Evolutionary conservation across 2,797 vertebrate genomes (phyloP).

Genomic region (Dromococcyx pavoninus): DNA sequence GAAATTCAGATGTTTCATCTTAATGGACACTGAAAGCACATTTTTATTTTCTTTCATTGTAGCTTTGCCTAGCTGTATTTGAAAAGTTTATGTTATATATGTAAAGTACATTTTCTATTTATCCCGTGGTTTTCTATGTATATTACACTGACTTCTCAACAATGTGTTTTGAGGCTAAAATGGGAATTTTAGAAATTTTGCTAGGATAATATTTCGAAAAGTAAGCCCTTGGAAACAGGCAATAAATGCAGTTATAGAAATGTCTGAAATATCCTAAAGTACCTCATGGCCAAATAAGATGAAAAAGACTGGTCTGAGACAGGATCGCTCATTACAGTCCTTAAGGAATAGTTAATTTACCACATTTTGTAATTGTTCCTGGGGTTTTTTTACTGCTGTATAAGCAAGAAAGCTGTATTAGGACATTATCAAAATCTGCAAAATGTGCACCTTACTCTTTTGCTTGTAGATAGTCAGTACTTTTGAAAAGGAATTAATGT

Average conservation of each 20-base stretch:
- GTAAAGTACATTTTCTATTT: not conserved
- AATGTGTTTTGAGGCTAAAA: not conserved
- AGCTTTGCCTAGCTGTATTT: constrained; percentile 39
- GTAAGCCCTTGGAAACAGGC: constrained; percentile 16
- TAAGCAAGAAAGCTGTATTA: not conserved
- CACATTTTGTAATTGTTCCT: not conserved
- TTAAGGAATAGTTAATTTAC: not conserved
- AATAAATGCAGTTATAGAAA: not conserved
- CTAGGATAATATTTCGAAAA: constrained; percentile 34
- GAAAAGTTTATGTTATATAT: constrained; percentile 44
- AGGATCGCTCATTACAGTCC: not conserved
- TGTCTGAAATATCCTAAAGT: not conserved
- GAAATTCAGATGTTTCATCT: constrained; percentile 63
- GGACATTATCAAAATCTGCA: not conserved
- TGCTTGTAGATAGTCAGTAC: not conserved
- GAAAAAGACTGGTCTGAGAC: not conserved
- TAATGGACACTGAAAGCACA: constrained; percentile 16
- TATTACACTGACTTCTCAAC: not conserved
- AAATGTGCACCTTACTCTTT: not conserved
- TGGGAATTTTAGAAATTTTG: not conserved
- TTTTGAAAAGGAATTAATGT: not conserved
- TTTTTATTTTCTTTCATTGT: constrained; percentile 44
- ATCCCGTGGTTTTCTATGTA: not conserved
- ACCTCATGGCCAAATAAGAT: not conserved
- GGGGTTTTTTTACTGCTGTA: not conserved